These are phyloP conservation scores for Phorcus lineatus DNA, from an alignment of 2,888 invertebrate species.

Conservation along the genomic window DNA sequence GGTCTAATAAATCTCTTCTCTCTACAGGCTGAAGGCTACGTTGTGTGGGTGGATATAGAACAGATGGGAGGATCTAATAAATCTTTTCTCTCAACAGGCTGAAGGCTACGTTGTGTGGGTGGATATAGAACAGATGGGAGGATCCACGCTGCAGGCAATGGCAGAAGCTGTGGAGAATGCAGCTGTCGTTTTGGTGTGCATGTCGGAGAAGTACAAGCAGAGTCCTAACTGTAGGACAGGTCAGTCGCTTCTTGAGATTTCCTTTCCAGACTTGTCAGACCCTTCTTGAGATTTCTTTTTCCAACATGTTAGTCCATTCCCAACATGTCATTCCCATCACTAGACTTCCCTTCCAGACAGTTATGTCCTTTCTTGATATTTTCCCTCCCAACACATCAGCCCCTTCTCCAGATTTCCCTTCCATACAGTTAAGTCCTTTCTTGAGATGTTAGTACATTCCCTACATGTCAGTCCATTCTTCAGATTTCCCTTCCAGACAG, in stretches of 20 bases:
- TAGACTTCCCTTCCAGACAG: too few species aligned
- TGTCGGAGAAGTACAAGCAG: slow-evolving; percentile 73
- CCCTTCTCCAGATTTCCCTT: too few species aligned
- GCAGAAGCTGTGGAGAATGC: slow-evolving; percentile 71
- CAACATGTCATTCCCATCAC: too few species aligned
- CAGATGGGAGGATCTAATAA: slow-evolving; percentile 67
- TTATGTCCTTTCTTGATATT: too few species aligned
- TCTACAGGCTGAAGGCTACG: slow-evolving; percentile 50
- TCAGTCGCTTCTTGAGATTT: slow-evolving; percentile 30
- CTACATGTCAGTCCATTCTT: too few species aligned
- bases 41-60: too few species aligned
- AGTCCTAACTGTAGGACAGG: slow-evolving; percentile 73
- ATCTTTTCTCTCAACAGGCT: slow-evolving; percentile 36
- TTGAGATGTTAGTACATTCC: too few species aligned
- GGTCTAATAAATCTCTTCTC: too few species aligned
- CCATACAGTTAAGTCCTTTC: too few species aligned
- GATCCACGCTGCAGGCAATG: slow-evolving; percentile 71
- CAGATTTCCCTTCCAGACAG: too few species aligned
- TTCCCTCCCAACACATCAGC: too few species aligned
- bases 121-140: slow-evolving; percentile 72
- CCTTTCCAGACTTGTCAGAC: not conserved
- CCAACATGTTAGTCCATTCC: too few species aligned
- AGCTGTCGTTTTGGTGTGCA: slow-evolving; percentile 69
- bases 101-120: slow-evolving; percentile 71
- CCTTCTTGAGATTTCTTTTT: not conserved